Evolutionary conservation across 1,140 invertebrate species (phyloP).

Genomic region (Streblospio benedicti): DNA sequence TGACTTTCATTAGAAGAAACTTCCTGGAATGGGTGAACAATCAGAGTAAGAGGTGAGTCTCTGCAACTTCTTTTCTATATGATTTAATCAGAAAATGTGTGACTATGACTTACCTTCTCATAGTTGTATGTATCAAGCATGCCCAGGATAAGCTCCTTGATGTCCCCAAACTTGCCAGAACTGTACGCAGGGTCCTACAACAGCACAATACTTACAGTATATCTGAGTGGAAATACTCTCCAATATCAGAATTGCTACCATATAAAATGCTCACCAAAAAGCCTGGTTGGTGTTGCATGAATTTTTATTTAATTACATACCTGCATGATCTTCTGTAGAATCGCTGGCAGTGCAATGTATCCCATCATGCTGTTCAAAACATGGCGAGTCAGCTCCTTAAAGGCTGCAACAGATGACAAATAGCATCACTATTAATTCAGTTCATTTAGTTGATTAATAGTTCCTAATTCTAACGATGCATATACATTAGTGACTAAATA

Average conservation of each 20-base stretch:
- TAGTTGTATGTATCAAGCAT: constrained; percentile 56
- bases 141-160: constrained; percentile 50
- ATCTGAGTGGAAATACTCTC: too few species aligned
- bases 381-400: constrained; percentile 50
- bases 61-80: too few species aligned
- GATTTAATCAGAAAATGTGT: too few species aligned
- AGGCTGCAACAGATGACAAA: constrained; percentile 26
- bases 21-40: too few species aligned
- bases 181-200: constrained; percentile 50
- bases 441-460: too few species aligned
- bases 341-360: constrained; percentile 53
- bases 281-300: background rate
- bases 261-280: too few species aligned
- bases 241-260: too few species aligned
- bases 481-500: too few species aligned
- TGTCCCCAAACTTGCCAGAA: constrained; percentile 52
- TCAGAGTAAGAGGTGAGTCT: too few species aligned
- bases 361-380: constrained; percentile 56
- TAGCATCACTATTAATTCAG: too few species aligned
- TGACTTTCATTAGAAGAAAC: too few species aligned
- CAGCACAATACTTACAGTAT: constrained; percentile 14
- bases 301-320: constrained; percentile 20
- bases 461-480: too few species aligned
- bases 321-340: constrained; percentile 52
- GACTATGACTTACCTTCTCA: constrained; percentile 44